Evolutionary conservation across 2,113 vertebrate genomes (phyloP), one percentile per base, ranked within the genome.

Genomic region (Camelus dromedarius): DNA sequence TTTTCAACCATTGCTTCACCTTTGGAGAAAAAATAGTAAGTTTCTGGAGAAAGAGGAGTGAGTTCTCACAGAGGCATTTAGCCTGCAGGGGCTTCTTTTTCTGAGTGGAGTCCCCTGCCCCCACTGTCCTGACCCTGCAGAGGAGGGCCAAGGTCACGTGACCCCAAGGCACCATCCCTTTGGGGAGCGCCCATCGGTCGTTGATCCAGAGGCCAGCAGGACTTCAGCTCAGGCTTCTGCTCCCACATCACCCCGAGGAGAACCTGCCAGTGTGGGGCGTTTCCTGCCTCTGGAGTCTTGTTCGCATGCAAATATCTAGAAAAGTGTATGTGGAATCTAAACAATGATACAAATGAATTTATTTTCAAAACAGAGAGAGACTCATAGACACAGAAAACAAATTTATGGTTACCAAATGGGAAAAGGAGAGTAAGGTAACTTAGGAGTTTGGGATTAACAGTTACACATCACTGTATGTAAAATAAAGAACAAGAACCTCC

Each of bases 111-210:
- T 24, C 18, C 12, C 16, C n/a, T 30, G 22, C 11, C 18, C 62
- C 13, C 6, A 9, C 30, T 42, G 38, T 12, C 35, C 54, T 26
- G 15, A n/a, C 28, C 30, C 18, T 52, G 26, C 56, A 14, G 6
- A 62, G 60, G 42, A 54, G 2, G 70, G 60, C 30, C 22, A 10
- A 6, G 52, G 9, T 19, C 32, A 4, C 1, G 3, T n/a, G 48
- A 28, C 16, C n/a, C 28, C 2, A 3, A 52, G 32, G 48, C 14
- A 1, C 72, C 8, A 12, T 3, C 26, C 5, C 38, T 32, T n/a
- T 0, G 1, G 60, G 14, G 38, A 3, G 16, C 18, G 19, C 48
- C 32, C 19, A 3, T 32, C 38, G 15, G 15, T 8, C 0, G 38
- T 42, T 42, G 38, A 30, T 20, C 58, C 35, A 0, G 12, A 48